Evolutionary conservation across 1,140 invertebrate species (phyloP), one percentile per base, ranked within the genome.

Genomic region (Atta colombica): DNA sequence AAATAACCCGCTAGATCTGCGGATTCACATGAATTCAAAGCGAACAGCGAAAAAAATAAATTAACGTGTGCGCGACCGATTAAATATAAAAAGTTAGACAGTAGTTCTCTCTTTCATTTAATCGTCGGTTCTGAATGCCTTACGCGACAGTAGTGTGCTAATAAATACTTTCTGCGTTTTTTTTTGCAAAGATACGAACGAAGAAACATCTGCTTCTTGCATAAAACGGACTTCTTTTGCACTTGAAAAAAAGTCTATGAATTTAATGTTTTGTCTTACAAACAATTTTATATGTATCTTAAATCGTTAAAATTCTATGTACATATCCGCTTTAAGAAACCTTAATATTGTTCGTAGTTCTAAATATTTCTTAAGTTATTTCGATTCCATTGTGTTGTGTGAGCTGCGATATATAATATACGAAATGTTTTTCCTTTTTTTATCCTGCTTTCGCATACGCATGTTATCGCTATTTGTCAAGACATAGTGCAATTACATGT

Each of bases 281-380:
- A 84, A 81, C 53, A 84, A 81, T 45, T 74, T 68, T 12, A 58
- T 85, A 45, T 25, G 4, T 35, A 45, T 39, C 55, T 89, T 90
- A 90, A 87, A 88, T 90, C 66, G 74, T 84, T 90, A 90, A 58
- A 90, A 65, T 85, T 72, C 65, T 90, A 90, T 90, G 75, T 90
- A 90, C 89, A 90, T 25, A 60, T 90, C 75, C 75, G 58, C 53
- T 65, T 86, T 88, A 90, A 90, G 75, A 90, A 89, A 65, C 25
- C 68, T 85, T 82, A 84, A 25, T 87, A 87, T 80, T 8, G 84
- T 90, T 89, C 77, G 74, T 89, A 89, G 51, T 12, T 74, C 72
- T 89, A 89, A 89, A 35, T 80, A 84, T 35, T 51, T 61, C 69
- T 84, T 84, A 84, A 84, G 25, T 84, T 74, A 74, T 72, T 75